Conservation (phyloP, 2,113 vertebrate species). For the Neodontobutis hainanensis region DNA sequence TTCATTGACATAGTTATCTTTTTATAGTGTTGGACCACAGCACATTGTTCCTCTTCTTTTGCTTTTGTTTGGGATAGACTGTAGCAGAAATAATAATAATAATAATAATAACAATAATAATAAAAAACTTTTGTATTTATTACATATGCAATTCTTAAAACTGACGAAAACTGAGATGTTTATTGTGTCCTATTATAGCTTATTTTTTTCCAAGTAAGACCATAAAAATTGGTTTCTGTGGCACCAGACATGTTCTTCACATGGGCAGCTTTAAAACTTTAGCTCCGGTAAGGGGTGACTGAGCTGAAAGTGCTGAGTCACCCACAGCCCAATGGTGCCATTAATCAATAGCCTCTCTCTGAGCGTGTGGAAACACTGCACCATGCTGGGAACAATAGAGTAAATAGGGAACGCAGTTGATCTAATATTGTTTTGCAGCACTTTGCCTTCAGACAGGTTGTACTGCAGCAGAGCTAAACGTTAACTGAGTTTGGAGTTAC, state of each 20-base stretch:
- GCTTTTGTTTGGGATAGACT: conserved; percentile 34
- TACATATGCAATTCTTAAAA: no score
- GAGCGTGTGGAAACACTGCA: conserved; percentile 24
- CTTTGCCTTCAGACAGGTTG: conserved; percentile 5
- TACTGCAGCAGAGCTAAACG: neutral
- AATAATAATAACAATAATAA: no score
- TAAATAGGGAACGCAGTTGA: conserved; percentile 1
- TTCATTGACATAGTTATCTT: conserved; percentile 7
- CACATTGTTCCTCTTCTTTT: neutral
- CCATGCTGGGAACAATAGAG: conserved; percentile 13
- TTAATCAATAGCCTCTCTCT: conserved; percentile 46
- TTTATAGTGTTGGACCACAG: conserved; percentile 19
- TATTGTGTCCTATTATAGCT: neutral
- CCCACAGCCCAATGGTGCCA: conserved; percentile 12
- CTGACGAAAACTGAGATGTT: no score
- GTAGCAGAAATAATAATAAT: no score
- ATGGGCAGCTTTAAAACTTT: neutral
- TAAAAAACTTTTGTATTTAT: no score
- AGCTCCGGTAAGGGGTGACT: conserved; percentile 22
- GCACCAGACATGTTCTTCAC: no score
- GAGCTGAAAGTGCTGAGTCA: conserved; percentile 50
- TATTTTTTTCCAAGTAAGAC: no score
- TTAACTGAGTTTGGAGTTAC: neutral
- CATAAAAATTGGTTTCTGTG: no score
- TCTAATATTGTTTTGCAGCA: neutral